A percentile compares a stretch with the other conserved stretches of the same genome.
These are phyloP conservation scores for Bombus picipes DNA, from an alignment of 1,140 invertebrate species.

Conservation along the genomic window DNA sequence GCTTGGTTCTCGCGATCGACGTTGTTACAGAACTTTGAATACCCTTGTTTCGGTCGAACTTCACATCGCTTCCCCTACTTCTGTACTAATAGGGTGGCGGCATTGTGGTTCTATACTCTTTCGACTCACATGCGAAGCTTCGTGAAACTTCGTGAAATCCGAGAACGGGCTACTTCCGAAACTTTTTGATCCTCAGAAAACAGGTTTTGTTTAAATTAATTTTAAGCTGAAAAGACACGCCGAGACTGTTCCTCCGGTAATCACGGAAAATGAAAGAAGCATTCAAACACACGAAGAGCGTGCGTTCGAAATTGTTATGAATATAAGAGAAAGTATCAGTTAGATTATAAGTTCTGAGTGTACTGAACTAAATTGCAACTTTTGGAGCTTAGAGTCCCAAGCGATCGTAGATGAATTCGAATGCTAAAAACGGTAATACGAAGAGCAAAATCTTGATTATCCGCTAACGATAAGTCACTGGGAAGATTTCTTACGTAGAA, in stretches of 20 bases:
- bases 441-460: no score
- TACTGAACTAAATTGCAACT: no score
- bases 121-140: background rate
- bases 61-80: background rate
- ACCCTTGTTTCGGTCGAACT: slow-evolving; percentile 11
- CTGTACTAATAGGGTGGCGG: slow-evolving; percentile 8
- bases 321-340: background rate
- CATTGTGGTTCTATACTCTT: background rate
- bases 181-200: slow-evolving; percentile 33
- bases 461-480: no score
- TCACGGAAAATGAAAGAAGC: background rate
- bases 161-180: background rate
- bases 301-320: slow-evolving; percentile 1
- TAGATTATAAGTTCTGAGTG: background rate
- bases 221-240: background rate
- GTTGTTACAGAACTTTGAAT: slow-evolving; percentile 61
- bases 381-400: no score
- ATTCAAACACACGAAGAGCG: background rate
- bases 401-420: no score
- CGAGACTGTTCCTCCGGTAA: no score
- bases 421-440: no score
- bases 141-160: background rate
- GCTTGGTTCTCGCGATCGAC: slow-evolving; percentile 14
- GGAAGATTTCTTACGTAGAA: no score
- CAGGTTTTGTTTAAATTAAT: slow-evolving; percentile 33